Base-by-base conservation (phyloP, 2,797 vertebrate species). In the Semaprochilodus insignis region DNA sequence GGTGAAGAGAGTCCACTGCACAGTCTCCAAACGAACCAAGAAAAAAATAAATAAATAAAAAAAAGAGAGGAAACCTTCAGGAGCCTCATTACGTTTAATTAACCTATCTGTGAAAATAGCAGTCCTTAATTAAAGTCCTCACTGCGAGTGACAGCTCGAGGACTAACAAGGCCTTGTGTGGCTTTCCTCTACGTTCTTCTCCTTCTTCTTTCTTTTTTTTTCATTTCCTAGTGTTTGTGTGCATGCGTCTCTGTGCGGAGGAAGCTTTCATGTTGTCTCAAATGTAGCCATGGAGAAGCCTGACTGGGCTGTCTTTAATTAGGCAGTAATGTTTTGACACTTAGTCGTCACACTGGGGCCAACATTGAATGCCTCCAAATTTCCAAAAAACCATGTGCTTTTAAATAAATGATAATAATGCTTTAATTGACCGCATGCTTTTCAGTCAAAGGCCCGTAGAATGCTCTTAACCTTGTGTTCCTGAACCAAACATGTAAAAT, bases 21-120 rank as follows among this genome's bases (percentile, higher is more conserved):
- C 23, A 60, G 21, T 36, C 78, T 81, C 27, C 54, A 63, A 77
- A 25, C 67, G 65, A 69, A 63, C 73, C 31, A 31, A 71, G 10
- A 62, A 59, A 59, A 59, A 59, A 59, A 59, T 1, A 31, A 31
- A 31, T n/a, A n/a, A n/a, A n/a, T n/a, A n/a, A n/a, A 2, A 51
- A 11, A 34, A n/a, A 69, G 21, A 55, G 7, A 59, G 17, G 27
- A 67, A 63, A 44, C 48, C 54, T 79, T 76, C 86, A 79, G 77
- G 19, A 77, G 59, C 82, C 83, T 82, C 69, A 74, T 89, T 87
- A 86, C 36, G 74, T 83, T 78, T 81, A 79, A 88, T 86, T 83
- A 86, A 89, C 84, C 81, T 79, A 79, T 83, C 83, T 78, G 77
- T 82, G 81, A 86, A 82, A 81, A 86, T 65, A 67, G 78, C 73